Evolutionary conservation across 1,140 invertebrate genomes (phyloP).

Genomic region (Pseudachorutes palmiensis): DNA sequence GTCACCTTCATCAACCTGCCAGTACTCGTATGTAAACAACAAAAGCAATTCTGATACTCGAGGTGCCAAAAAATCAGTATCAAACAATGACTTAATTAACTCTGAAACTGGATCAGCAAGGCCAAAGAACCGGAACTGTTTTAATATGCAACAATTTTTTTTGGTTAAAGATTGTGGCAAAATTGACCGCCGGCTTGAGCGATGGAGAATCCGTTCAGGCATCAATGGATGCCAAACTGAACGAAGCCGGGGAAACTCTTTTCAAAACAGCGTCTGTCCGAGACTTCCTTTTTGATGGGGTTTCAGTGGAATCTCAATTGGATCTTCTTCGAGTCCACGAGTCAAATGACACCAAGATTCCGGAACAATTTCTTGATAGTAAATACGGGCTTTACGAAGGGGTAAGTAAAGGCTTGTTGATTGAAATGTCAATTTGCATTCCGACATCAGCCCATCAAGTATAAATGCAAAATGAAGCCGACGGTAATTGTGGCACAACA

Average conservation of each 20-base stretch:
- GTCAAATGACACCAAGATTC: conserved; percentile 6
- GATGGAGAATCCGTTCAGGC: neutral
- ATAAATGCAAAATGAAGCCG: too few relatives aligned
- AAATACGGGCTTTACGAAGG: conserved; percentile 6
- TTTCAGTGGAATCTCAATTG: neutral
- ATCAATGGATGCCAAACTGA: neutral
- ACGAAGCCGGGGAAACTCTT: conserved; percentile 4
- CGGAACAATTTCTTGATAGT: neutral
- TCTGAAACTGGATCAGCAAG: neutral
- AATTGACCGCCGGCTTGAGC: neutral
- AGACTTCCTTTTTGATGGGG: conserved; percentile 16
- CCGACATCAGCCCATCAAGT: too few relatives aligned
- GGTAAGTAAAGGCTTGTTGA: neutral
- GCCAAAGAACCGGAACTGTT: neutral
- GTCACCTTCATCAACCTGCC: conserved; percentile 15
- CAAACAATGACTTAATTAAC: neutral
- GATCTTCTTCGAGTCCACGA: neutral
- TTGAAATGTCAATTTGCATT: neutral
- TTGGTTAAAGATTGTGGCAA: neutral
- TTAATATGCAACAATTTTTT: neutral
- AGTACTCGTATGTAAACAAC: conserved; percentile 12
- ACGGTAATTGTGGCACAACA: too few relatives aligned
- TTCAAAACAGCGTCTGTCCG: conserved; percentile 2
- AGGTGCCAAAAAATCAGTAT: neutral
- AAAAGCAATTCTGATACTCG: too few relatives aligned